A percentile compares a stretch with the other conserved stretches of the same genome.
These are phyloP conservation scores for Accipiter virgatus DNA, from an alignment of 2,113 vertebrate species.

Conservation along the genomic window DNA sequence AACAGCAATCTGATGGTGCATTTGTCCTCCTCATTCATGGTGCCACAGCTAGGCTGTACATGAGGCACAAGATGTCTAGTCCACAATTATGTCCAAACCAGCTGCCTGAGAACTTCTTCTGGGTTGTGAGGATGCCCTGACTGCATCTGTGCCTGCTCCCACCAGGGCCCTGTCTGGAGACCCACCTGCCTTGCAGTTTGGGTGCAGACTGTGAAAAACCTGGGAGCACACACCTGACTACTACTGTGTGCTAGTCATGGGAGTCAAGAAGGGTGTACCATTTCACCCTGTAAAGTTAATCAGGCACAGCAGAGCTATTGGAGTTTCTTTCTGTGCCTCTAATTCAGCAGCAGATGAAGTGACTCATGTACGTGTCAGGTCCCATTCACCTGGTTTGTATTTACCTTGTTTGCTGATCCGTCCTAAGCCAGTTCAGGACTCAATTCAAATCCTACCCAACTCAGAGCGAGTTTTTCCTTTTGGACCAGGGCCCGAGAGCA, in stretches of 20 bases:
- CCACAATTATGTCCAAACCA: not conserved
- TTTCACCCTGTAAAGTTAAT: not conserved
- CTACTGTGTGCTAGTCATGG: not conserved
- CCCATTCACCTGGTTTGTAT: not conserved
- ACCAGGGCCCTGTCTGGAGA: not conserved
- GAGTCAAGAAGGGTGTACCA: not conserved
- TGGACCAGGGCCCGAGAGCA: not conserved
- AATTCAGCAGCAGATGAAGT: not conserved
- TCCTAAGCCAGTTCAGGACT: not conserved
- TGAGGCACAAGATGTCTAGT: not conserved
- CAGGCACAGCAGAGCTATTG: not conserved
- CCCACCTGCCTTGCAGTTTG: not conserved
- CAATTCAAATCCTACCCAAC: not conserved
- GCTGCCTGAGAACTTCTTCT: not conserved
- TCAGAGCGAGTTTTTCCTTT: not conserved
- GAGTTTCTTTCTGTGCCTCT: not conserved
- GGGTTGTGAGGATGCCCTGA: not conserved
- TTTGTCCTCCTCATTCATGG: not conserved
- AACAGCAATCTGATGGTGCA: not conserved
- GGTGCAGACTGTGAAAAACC: not conserved
- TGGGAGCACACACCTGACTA: not conserved
- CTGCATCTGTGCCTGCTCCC: not conserved
- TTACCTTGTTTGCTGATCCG: not conserved
- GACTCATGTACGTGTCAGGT: fast-evolving
- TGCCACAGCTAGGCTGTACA: not conserved